These are phyloP conservation scores for Pyxicephalus adspersus DNA, from an alignment of 2,113 vertebrate species.

Conservation along the genomic window DNA sequence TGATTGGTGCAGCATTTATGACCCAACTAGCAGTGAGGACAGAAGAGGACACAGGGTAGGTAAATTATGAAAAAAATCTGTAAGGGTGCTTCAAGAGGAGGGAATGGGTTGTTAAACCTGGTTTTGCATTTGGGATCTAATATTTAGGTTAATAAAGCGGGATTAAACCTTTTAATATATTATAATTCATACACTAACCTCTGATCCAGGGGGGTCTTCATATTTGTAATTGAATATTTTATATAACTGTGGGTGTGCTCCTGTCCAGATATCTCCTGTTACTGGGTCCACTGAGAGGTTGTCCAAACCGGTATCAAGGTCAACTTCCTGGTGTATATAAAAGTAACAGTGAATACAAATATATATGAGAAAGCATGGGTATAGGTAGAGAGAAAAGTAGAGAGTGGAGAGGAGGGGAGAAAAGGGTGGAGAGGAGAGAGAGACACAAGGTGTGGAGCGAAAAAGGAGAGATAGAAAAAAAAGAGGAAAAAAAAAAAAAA, in stretches of 20 bases:
- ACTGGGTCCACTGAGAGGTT: constrained; percentile 83
- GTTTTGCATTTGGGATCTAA: background rate
- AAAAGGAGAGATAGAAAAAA: background rate
- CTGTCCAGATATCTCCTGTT: constrained; percentile 87
- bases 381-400: too few relatives aligned
- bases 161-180: background rate
- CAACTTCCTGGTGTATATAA: constrained; percentile 68
- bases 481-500: too few relatives aligned
- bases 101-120: too few relatives aligned
- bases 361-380: too few relatives aligned
- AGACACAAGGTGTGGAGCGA: background rate
- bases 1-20: too few relatives aligned
- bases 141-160: background rate
- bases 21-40: too few relatives aligned
- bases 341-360: too few relatives aligned
- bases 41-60: too few relatives aligned
- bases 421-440: too few relatives aligned
- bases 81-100: too few relatives aligned
- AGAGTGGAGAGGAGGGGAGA: background rate
- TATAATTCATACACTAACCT: constrained; percentile 74
- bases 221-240: constrained; percentile 70
- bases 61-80: too few relatives aligned
- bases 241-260: constrained; percentile 82
- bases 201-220: constrained; percentile 81
- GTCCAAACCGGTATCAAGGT: constrained; percentile 78